Percentiles rank a stretch among this genome's conserved stretches.
Evolutionary conservation across 2,888 invertebrate species (phyloP).

Genomic region (Priocnemis perturbator): DNA sequence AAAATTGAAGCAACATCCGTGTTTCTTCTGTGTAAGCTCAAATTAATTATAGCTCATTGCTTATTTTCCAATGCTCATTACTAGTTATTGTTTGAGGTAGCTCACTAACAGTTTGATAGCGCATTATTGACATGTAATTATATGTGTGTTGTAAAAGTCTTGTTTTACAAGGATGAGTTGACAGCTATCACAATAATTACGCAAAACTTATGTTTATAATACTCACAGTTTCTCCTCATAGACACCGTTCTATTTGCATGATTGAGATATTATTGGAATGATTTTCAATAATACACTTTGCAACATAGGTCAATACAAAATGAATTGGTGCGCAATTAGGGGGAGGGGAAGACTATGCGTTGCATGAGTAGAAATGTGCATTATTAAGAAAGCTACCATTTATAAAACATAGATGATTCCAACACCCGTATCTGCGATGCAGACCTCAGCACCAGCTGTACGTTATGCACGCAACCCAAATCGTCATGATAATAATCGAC

Average conservation of each 20-base stretch:
- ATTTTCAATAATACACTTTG: constrained; percentile 6
- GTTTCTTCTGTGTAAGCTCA: too few species aligned
- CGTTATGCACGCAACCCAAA: constrained; percentile 70
- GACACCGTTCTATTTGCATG: constrained; percentile 26
- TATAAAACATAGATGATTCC: constrained; percentile 75
- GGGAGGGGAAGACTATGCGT: constrained; percentile 44
- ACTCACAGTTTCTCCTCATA: neutral
- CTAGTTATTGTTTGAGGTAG: constrained; percentile 13
- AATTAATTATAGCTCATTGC: constrained; percentile 1
- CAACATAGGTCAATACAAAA: constrained; percentile 15
- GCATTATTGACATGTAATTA: neutral
- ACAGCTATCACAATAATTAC: neutral
- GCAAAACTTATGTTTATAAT: neutral
- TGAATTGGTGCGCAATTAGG: constrained; percentile 38
- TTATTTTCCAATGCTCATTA: neutral
- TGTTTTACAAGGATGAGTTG: neutral
- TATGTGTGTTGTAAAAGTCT: neutral
- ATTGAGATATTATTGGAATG: constrained; percentile 8
- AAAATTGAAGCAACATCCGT: too few species aligned
- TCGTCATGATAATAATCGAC: constrained; percentile 69
- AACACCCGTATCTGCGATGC: constrained; percentile 75
- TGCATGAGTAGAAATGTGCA: constrained; percentile 62
- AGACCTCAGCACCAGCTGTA: constrained; percentile 72
- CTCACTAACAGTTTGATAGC: constrained; percentile 18
- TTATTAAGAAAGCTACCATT: constrained; percentile 60